These are phyloP conservation scores for Ophonus ardosiacus DNA, from an alignment of 2,888 invertebrate genomes.

Conservation along the genomic window DNA sequence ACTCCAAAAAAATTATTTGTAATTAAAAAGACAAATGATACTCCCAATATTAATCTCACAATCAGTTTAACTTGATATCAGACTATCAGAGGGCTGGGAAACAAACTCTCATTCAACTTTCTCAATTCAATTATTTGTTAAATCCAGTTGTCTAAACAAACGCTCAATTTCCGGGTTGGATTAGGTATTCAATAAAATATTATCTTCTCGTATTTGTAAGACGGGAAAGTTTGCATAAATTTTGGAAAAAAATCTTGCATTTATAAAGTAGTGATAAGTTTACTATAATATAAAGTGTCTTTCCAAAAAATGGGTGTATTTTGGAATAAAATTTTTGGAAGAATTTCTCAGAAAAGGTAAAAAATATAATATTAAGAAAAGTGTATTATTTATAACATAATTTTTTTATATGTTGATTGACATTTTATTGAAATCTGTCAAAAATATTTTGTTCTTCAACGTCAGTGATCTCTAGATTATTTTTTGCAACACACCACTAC, in stretches of 20 bases:
- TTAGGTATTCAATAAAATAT: constrained; percentile 29
- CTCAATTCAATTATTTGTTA: constrained; percentile 50
- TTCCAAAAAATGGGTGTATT: constrained; percentile 8
- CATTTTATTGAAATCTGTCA: neutral
- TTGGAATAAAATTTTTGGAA: constrained; percentile 8
- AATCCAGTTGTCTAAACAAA: constrained; percentile 19
- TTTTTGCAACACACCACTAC: too few relatives aligned
- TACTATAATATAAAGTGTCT: neutral
- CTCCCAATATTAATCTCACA: neutral
- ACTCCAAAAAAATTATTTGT: neutral
- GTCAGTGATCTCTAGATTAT: too few relatives aligned
- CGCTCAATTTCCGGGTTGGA: constrained; percentile 2
- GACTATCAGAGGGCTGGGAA: neutral
- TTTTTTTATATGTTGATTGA: neutral
- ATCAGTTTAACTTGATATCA: neutral
- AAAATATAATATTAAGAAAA: neutral
- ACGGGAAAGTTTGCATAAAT: neutral
- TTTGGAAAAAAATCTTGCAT: neutral
- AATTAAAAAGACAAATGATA: neutral
- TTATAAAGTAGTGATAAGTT: too few relatives aligned
- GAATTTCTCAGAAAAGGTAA: neutral
- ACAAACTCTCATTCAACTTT: constrained; percentile 8
- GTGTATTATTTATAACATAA: neutral
- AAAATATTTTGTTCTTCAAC: neutral
- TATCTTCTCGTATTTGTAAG: constrained; percentile 36